Evolutionary conservation across 2,888 invertebrate species (phyloP), one percentile per base, ranked within the genome.

Genomic region (Andrena bicolor): DNA sequence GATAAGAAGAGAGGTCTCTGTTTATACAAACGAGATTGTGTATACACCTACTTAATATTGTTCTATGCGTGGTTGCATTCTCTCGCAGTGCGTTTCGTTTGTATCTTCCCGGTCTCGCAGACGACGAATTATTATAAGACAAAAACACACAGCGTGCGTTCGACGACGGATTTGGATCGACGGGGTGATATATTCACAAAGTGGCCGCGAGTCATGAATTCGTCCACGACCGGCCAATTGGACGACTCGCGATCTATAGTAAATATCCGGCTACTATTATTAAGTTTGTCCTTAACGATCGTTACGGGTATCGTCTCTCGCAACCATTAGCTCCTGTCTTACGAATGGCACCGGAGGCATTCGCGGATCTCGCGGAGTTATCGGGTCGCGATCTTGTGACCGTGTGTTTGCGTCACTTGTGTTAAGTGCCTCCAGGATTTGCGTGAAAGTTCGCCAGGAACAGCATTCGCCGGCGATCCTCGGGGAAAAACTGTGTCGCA

Each of bases 241-340:
- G 53, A 81, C 66, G 68, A 70, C 58, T 72, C 64, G 63, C 63
- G 72, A 82, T 82, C 76, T 81, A 81, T 81, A 82, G 82, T 72
- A 72, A 84, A 80, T 82, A 86, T 88, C 79, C 76, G 73, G 71
- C 68, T 80, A 88, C 91, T 91, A 91, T 91, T 91, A 91, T 91
- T 91, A 91, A 90, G 86, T 90, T 91, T 87, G 91, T 91, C 91
- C 91, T 91, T 90, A 89, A 85, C 86, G 83, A 82, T 88, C 79
- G 81, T 78, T 81, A 82, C 80, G 82, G 82, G 69, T 85, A 83
- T 76, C 76, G 70, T 80, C 77, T 80, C 77, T 77, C 71, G 76
- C 72, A 75, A 72, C 69, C 78, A 83, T 84, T 83, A 77, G 80
- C 78, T 70, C 51, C 51, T 63, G 77, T 66, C 58, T 72, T 30